Conservation (phyloP, 2,888 invertebrate species). For the Lydus trimaculatus region DNA sequence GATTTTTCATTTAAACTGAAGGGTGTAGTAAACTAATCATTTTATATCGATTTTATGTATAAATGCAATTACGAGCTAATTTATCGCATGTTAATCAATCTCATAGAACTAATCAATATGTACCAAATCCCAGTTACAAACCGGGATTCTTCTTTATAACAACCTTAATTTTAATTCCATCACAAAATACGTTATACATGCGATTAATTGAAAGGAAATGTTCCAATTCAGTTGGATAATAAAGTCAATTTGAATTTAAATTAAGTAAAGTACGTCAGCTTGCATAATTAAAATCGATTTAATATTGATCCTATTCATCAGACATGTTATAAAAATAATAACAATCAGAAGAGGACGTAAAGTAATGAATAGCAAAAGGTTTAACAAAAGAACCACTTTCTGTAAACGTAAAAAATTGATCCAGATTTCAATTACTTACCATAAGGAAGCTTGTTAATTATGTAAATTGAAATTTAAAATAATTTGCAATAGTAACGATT, state of each 20-base stretch:
- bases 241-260: background rate
- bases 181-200: background rate
- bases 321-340: background rate
- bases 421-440: background rate
- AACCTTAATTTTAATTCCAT: background rate
- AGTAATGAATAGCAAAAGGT: background rate
- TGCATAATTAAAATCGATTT: background rate
- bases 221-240: background rate
- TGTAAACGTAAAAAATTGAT: slow-evolving; percentile 5
- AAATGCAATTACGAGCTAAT: no score
- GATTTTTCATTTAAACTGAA: no score
- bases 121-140: no score
- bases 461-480: background rate
- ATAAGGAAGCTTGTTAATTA: background rate
- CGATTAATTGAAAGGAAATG: slow-evolving; percentile 11
- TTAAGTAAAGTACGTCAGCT: background rate
- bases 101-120: no score
- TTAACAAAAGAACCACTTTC: slow-evolving; percentile 20
- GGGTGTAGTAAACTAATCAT: no score
- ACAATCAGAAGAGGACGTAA: background rate
- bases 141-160: no score
- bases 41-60: no score
- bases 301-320: background rate
- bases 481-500: background rate
- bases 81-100: no score